Evolutionary conservation across 2,113 vertebrate species (phyloP).

Genomic region (Peromyscus californicus): DNA sequence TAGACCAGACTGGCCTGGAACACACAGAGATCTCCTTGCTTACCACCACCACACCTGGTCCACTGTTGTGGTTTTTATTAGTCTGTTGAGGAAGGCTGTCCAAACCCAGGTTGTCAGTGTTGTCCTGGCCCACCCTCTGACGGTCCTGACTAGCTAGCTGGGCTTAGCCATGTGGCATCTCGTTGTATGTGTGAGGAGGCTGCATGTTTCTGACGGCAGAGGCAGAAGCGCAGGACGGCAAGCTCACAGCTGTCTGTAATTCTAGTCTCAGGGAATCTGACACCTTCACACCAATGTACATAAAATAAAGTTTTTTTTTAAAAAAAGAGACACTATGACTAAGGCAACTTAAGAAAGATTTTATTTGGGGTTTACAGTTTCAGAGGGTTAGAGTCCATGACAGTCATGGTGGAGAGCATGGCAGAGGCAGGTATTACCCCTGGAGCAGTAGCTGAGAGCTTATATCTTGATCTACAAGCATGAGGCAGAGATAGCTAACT

Average conservation of each 20-base stretch:
- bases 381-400: background rate
- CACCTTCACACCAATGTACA: no score
- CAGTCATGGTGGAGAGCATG: background rate
- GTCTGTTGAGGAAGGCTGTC: background rate
- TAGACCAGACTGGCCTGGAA: background rate
- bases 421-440: accelerated
- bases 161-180: background rate
- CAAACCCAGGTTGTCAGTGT: background rate
- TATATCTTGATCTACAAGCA: background rate
- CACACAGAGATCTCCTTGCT: background rate
- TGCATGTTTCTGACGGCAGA: background rate
- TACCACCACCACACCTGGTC: no score
- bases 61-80: background rate
- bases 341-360: background rate
- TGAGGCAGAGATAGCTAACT: background rate
- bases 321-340: background rate
- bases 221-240: background rate
- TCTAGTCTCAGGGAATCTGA: no score
- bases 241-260: background rate
- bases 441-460: background rate
- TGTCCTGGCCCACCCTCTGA: background rate
- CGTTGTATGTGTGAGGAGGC: background rate
- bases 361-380: background rate
- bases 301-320: no score
- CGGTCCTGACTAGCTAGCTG: background rate